phyloP scores from a whole-genome alignment of 2,113 vertebrate genomes.

The Sturnira hondurensis region DNA sequence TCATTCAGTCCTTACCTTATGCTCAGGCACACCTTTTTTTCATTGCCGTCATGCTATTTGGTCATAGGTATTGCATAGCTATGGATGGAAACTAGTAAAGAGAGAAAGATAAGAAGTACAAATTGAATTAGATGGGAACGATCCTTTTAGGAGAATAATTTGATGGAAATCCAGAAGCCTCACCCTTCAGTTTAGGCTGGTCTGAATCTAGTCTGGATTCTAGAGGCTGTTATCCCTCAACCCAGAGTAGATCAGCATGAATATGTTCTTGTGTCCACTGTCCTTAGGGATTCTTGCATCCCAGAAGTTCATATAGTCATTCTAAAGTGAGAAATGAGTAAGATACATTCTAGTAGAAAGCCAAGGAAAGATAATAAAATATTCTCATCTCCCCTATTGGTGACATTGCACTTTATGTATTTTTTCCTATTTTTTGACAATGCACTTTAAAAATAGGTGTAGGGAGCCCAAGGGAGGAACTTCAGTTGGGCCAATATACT shows the following conservation, averaged over 20 bases:
- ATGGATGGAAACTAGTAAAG: neutral
- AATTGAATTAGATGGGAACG: neutral
- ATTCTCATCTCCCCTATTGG: neutral
- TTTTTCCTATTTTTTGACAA: neutral
- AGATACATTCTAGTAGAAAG: neutral
- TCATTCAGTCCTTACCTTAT: neutral
- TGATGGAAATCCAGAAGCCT: slow-evolving; percentile 12
- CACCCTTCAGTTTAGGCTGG: neutral
- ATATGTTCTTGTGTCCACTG: neutral
- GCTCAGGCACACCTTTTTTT: neutral
- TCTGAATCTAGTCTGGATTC: neutral
- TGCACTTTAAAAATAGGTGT: slow-evolving; percentile 51
- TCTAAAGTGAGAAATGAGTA: slow-evolving; percentile 33
- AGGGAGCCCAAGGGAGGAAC: neutral
- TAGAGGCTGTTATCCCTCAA: neutral
- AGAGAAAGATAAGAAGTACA: neutral
- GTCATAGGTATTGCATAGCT: neutral
- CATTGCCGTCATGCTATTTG: neutral
- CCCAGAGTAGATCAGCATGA: neutral
- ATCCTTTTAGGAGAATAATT: neutral
- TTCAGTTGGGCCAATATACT: slow-evolving; percentile 37
- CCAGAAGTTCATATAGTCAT: slow-evolving; percentile 29
- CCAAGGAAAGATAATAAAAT: neutral
- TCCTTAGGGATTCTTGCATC: neutral
- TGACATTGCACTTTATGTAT: slow-evolving; percentile 31